Base-by-base conservation (phyloP, 2,113 vertebrate species). In the Phycodurus eques region DNA sequence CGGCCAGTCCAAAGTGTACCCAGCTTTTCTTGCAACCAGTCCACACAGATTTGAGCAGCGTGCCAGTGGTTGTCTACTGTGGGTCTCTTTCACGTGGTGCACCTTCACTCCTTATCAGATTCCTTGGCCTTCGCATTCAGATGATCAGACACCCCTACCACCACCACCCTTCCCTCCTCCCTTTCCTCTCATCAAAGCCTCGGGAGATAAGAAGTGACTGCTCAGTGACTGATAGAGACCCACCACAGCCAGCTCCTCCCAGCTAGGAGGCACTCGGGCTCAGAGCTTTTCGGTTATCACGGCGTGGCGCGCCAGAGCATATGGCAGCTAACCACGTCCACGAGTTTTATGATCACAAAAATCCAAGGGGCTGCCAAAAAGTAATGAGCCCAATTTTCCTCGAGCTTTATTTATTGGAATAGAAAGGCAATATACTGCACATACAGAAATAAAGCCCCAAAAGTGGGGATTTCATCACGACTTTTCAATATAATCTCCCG, bases 111-210 rank as follows among this genome's bases (percentile, higher is more conserved):
- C 75, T 86, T 90, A 91, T 91, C 88, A 74, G 81, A 60, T 70
- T n/a, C 27, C 67, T 65, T 89, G 86, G 89, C 88, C 88, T 90
- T 87, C 80, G 88, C 70, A 82, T 80, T 61, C 13, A 61, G 31
- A 84, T 70, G 72, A 83, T 80, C 81, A 35, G 31, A 61, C 13
- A 15, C 59, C 6, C 11, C n/a, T 27, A 27, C 1, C 5, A 4
- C 15, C 15, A 1, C 17, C 49, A 17, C 31, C 59, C 27, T 2
- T 13, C 12, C 27, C 27, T 14, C 14, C 31, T 35, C 59, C 51
- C 83, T 74, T 78, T 68, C 65, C 67, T 65, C 77, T 84, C 87
- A 91, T 90, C 87, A 88, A 86, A 88, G 83, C 71, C 47, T 63
- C 71, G 53, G 57, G 67, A 1, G 88, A 91, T 91, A 89, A 89